phyloP scores from a whole-genome alignment of 2,113 vertebrate genomes.

The Odocoileus virginianus region DNA sequence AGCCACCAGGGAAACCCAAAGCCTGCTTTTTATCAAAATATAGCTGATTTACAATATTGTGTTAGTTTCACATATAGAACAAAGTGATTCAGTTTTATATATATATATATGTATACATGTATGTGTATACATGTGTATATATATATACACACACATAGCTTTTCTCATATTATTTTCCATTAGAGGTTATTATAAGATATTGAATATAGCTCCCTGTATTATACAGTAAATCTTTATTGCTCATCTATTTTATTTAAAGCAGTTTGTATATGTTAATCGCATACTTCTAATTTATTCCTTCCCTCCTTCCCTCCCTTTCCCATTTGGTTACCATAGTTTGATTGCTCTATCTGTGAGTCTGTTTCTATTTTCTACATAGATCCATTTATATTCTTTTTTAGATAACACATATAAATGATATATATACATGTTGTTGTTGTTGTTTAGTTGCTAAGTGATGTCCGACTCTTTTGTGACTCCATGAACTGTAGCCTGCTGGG shows the following conservation, averaged over 20 bases:
- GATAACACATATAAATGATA: neutral
- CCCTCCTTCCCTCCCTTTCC: neutral
- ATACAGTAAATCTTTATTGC: neutral
- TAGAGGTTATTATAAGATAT: neutral
- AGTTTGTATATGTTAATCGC: neutral
- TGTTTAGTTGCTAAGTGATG: neutral
- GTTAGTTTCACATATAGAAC: neutral
- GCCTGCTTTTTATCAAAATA: neutral
- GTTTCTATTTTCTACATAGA: neutral
- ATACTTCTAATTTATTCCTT: neutral
- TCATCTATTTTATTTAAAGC: neutral
- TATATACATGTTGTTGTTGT: neutral
- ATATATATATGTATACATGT: neutral
- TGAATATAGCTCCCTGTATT: neutral
- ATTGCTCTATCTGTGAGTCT: neutral
- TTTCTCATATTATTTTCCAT: neutral
- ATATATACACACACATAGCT: neutral
- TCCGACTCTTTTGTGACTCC: neutral
- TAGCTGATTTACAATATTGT: neutral
- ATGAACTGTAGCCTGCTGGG: neutral
- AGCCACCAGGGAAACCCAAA: neutral
- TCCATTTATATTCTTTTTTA: neutral
- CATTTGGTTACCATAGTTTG: neutral
- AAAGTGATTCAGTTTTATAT: neutral
- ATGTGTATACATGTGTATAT: no score